Conservation (phyloP, 2,113 vertebrate genomes). For the Odobenus rosmarus region DNA sequence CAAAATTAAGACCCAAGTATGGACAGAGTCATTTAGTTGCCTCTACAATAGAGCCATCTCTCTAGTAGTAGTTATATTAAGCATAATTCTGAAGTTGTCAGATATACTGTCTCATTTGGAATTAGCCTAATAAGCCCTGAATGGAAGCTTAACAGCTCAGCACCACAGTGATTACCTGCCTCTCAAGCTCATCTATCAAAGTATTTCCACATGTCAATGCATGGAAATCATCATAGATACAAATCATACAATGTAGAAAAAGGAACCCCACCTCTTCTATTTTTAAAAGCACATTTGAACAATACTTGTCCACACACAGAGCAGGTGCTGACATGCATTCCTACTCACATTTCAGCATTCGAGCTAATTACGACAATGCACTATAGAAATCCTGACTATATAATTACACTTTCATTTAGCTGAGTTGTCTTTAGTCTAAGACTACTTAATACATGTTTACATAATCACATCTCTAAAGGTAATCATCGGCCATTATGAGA, state of each 20-base stretch:
- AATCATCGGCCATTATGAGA: slow-evolving; percentile 75
- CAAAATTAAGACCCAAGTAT: slow-evolving; percentile 14
- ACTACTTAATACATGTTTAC: slow-evolving; percentile 76
- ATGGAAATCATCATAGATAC: slow-evolving; percentile 68
- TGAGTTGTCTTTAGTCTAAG: slow-evolving; percentile 69
- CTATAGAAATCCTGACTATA: slow-evolving; percentile 67
- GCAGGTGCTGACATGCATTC: slow-evolving; percentile 78
- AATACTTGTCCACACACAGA: slow-evolving; percentile 58
- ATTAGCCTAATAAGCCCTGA: slow-evolving; percentile 69
- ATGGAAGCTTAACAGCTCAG: slow-evolving; percentile 70
- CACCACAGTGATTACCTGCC: slow-evolving; percentile 75
- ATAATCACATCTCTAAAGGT: slow-evolving; percentile 75
- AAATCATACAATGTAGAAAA: slow-evolving; percentile 31
- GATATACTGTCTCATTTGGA: slow-evolving; percentile 61
- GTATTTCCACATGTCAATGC: slow-evolving; percentile 78
- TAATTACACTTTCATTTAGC: slow-evolving; percentile 75
- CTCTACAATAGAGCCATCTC: not conserved
- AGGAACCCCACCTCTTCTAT: slow-evolving; percentile 65
- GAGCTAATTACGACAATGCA: slow-evolving; percentile 75
- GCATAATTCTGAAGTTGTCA: slow-evolving; percentile 65
- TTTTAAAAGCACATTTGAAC: slow-evolving; percentile 78
- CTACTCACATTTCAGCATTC: slow-evolving; percentile 71
- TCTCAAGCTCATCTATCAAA: slow-evolving; percentile 75
- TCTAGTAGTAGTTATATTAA: slow-evolving; percentile 56
- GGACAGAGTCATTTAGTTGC: not conserved